Evolutionary conservation across 2,113 vertebrate species (phyloP).

Genomic region (Corvus cornix): DNA sequence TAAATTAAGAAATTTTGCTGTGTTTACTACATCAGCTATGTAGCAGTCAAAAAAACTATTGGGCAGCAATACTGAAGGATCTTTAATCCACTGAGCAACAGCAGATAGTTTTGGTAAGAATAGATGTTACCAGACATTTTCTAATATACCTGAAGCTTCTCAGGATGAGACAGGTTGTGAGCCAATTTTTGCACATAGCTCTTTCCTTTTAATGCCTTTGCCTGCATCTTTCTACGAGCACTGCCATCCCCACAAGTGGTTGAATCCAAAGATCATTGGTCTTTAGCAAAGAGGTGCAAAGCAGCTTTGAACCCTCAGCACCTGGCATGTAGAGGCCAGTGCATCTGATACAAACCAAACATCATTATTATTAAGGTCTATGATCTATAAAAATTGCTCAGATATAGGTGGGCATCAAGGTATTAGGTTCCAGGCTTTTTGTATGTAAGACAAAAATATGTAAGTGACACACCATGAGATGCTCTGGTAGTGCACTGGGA

Average conservation of each 20-base stretch:
- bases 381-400: background rate
- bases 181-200: background rate
- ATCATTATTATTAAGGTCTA: background rate
- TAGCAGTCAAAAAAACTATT: background rate
- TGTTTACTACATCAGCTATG: background rate
- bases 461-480: background rate
- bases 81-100: background rate
- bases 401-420: background rate
- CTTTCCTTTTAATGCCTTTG: background rate
- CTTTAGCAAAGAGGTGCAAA: background rate
- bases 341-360: background rate
- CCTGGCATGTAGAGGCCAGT: background rate
- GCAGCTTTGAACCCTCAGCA: background rate
- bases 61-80: background rate
- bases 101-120: background rate
- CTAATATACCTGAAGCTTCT: background rate
- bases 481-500: background rate
- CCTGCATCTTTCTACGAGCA: background rate
- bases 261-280: background rate
- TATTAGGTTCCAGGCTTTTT: background rate
- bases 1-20: conserved; percentile 10
- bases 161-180: background rate
- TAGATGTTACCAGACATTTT: background rate
- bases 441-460: background rate
- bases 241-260: background rate